Conservation (phyloP, 2,888 invertebrate genomes). For the Cybosia mesomella region DNA sequence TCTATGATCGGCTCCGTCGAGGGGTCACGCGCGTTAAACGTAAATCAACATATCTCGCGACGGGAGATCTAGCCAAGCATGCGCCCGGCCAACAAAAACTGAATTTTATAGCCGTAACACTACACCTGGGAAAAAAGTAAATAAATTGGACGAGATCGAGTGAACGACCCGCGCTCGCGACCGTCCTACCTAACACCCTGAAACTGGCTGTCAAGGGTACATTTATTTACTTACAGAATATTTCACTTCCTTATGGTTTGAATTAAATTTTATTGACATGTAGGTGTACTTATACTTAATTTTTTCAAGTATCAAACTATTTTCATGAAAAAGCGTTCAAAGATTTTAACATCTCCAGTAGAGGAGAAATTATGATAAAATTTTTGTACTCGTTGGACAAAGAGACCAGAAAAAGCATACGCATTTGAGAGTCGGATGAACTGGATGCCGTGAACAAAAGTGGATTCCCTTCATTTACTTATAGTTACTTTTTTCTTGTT, state of each 20-base stretch:
- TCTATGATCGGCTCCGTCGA: constrained; percentile 84
- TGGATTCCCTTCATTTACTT: not conserved
- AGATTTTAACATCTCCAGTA: not conserved
- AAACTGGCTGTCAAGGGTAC: constrained; percentile 54
- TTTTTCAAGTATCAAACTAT: not conserved
- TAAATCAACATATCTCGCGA: constrained; percentile 87
- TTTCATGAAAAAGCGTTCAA: not conserved
- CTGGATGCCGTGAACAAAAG: not conserved
- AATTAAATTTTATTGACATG: not conserved
- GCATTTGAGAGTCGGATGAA: not conserved
- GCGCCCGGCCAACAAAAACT: constrained; percentile 83
- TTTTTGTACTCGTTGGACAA: too few relatives aligned
- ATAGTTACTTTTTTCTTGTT: not conserved
- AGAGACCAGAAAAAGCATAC: not conserved
- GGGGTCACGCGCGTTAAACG: constrained; percentile 86
- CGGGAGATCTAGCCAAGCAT: constrained; percentile 84
- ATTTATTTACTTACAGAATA: constrained; percentile 45
- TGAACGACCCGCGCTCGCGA: constrained; percentile 69
- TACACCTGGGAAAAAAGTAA: constrained; percentile 82
- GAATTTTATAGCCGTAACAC: constrained; percentile 84
- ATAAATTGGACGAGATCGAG: constrained; percentile 80
- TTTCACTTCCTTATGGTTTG: constrained; percentile 18
- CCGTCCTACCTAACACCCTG: constrained; percentile 59
- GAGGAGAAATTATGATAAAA: not conserved
- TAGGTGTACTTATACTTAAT: not conserved